phyloP scores from a whole-genome alignment of 2,797 vertebrate species.

The Poeciliopsis paucimaculata region DNA sequence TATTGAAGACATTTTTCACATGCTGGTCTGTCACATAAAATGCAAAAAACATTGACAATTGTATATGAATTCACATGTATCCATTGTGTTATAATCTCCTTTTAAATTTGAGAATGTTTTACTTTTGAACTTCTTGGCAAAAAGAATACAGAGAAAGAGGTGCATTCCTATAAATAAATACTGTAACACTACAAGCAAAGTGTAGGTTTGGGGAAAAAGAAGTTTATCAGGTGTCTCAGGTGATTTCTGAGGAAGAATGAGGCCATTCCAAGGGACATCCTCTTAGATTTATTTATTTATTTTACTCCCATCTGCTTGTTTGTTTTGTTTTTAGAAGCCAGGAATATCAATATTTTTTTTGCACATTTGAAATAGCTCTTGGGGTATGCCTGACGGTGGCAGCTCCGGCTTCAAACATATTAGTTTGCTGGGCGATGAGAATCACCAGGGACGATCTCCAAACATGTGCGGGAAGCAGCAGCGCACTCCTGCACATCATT shows the following conservation, averaged over 20 bases:
- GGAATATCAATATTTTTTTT: constrained; percentile 79
- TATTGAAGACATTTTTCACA: background rate
- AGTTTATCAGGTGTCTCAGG: constrained; percentile 67
- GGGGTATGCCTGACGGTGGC: constrained; percentile 77
- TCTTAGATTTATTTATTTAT: constrained; percentile 46
- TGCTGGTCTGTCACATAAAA: background rate
- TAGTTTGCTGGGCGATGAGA: constrained; percentile 75
- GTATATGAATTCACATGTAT: background rate
- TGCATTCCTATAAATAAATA: constrained; percentile 6
- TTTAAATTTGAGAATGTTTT: background rate
- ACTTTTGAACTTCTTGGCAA: background rate
- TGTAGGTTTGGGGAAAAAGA: constrained; percentile 39
- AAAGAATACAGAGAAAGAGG: background rate
- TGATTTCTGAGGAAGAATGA: constrained; percentile 63
- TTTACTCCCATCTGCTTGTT: constrained; percentile 40
- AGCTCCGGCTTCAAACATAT: constrained; percentile 82
- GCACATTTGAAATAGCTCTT: constrained; percentile 80
- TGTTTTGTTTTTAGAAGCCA: constrained; percentile 79
- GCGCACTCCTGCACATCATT: constrained; percentile 68
- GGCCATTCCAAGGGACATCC: constrained; percentile 67
- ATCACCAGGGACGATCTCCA: constrained; percentile 72
- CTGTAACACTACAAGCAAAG: constrained; percentile 1
- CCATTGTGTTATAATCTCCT: background rate
- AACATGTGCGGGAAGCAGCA: constrained; percentile 69
- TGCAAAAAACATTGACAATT: background rate